Evolutionary conservation across 2,113 vertebrate genomes (phyloP), one percentile per base, ranked within the genome.

Genomic region (Sigmodon hispidus): DNA sequence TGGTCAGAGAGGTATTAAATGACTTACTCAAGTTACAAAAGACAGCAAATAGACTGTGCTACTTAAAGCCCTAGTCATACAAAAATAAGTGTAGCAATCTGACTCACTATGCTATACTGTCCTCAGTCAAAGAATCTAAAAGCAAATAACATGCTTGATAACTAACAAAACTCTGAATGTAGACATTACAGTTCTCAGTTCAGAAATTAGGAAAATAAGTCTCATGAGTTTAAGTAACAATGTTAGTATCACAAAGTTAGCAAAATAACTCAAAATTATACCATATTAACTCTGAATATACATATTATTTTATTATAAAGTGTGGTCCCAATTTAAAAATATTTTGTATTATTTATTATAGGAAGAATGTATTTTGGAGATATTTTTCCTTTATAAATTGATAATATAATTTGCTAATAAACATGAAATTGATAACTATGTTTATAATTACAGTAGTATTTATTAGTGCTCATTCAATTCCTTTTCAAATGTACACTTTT

Each of bases 201-300:
- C 70, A 61, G 4, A 94, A 22, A 87, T 75, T 70, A 89, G 40
- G 26, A 36, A 88, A 65, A 24, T 73, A 48, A 72, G 16, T 3
- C 7, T 72, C 31, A 76, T 43, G 31, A 93, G 22, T 55, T 85
- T 76, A 76, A 21, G 57, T 59, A 87, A 70, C 7, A 75, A 59
- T n/a, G 3, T 40, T 55, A 83, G 43, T 48, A 34, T 77, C 34
- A 77, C n/a, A 79, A 43, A 45, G 16, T 34, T 73, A 40, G 40
- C 67, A 86, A 91, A 26, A 65, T 26, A 89, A 92, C 65, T 94
- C 48, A 86, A 92, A 90, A 87, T 76, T 34, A 55, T 15, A 5
- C 70, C 36, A 63, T 26, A 9, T 75, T 80, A 22, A 67, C 22
- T 80, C 48, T 59, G 73, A 90, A 89, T 40, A 72, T 6, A 50